These are phyloP conservation scores for Sturnira hondurensis DNA, from an alignment of 2,113 vertebrate species.

Conservation along the genomic window DNA sequence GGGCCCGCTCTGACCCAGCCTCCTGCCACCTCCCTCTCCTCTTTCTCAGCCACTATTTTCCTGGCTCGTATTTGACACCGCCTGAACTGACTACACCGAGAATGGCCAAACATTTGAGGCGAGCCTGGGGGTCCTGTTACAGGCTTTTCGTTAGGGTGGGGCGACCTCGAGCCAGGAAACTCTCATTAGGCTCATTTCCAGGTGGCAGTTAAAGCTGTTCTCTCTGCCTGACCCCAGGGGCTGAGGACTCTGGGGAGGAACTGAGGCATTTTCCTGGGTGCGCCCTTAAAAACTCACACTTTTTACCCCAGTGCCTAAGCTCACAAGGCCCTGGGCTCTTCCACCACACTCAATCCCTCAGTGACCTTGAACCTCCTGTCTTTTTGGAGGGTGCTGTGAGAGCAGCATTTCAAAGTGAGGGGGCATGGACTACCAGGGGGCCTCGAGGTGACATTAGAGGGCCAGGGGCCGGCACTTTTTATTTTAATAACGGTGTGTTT, in stretches of 20 bases:
- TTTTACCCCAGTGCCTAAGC: not conserved
- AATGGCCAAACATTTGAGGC: not conserved
- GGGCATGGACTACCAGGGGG: not conserved
- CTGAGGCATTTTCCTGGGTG: not conserved
- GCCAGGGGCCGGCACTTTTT: not conserved
- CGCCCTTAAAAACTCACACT: not conserved
- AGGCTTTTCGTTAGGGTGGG: not conserved
- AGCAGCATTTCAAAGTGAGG: not conserved
- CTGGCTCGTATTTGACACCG: constrained; percentile 32
- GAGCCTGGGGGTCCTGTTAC: constrained; percentile 4
- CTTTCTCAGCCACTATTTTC: not conserved
- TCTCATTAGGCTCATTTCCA: constrained; percentile 33
- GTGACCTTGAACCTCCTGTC: not conserved
- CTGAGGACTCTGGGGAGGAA: not conserved
- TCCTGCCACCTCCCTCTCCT: not conserved
- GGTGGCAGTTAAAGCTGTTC: not conserved
- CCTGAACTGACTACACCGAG: not conserved
- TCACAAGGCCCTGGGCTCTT: not conserved
- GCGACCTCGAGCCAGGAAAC: constrained; percentile 8
- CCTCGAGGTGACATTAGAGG: not conserved
- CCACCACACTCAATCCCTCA: not conserved
- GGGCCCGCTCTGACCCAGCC: not conserved
- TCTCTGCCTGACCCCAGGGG: not conserved
- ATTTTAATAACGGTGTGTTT: not conserved
- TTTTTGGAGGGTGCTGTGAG: not conserved